Evolutionary conservation across 1,140 invertebrate genomes (phyloP).

Genomic region (Octopus sinensis): DNA sequence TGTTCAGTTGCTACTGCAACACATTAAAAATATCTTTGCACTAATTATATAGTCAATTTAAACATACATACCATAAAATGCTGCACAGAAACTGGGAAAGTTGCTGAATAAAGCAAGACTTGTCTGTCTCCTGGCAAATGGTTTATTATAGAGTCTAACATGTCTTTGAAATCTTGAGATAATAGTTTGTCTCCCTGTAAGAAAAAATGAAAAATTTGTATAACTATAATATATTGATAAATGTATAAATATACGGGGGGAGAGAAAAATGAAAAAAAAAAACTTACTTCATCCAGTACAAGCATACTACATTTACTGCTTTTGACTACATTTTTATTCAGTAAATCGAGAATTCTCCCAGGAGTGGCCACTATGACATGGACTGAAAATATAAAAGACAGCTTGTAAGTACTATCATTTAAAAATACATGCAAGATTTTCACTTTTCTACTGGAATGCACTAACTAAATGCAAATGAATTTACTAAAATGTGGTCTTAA

Average conservation of each 20-base stretch:
- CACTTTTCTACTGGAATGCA: too few relatives aligned
- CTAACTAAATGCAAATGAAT: too few relatives aligned
- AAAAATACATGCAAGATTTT: too few relatives aligned
- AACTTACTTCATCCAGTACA: conserved; percentile 83
- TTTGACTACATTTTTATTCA: conserved; percentile 95
- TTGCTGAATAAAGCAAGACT: conserved; percentile 97
- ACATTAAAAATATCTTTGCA: too few relatives aligned
- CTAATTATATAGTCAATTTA: background rate
- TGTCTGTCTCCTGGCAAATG: conserved; percentile 92
- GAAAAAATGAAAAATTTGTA: conserved; percentile 15
- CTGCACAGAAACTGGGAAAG: conserved; percentile 98
- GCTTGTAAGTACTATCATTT: too few relatives aligned
- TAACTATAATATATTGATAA: background rate
- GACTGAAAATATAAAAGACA: conserved; percentile 64
- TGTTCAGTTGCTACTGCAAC: too few relatives aligned
- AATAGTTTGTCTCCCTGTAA: conserved; percentile 90
- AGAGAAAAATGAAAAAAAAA: conserved; percentile 3
- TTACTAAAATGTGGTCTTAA: too few relatives aligned
- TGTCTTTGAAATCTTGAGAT: conserved; percentile 98
- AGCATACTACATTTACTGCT: conserved; percentile 95
- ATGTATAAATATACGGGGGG: background rate
- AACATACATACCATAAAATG: conserved; percentile 80
- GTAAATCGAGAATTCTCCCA: conserved; percentile 97
- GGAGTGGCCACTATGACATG: conserved; percentile 99
- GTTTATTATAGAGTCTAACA: conserved; percentile 94